Percentiles rank a stretch among this genome's conserved stretches.
phyloP scores from a whole-genome alignment of 2,888 invertebrate species.

The Dynastes maya region DNA sequence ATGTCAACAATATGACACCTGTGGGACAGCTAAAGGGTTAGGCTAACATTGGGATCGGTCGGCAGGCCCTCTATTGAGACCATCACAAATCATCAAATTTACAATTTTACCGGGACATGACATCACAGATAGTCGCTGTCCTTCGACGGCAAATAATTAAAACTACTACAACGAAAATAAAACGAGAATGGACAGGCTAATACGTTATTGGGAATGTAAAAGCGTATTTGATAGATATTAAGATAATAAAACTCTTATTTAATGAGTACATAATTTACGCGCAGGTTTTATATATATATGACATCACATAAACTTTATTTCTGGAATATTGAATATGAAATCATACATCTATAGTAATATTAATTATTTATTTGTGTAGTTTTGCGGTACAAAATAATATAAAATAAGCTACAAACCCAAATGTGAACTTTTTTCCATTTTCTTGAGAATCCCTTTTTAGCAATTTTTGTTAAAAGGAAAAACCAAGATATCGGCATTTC shows the following conservation, averaged over 20 bases:
- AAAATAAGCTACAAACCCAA: no score
- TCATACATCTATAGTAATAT: no score
- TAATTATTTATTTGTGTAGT: no score
- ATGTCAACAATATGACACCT: constrained; percentile 60
- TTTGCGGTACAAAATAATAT: no score
- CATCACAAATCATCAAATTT: constrained; percentile 58
- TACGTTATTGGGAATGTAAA: neutral
- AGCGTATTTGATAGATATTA: neutral
- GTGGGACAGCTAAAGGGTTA: constrained; percentile 59
- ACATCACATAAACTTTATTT: no score
- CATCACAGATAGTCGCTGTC: constrained; percentile 5
- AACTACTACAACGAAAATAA: constrained; percentile 34
- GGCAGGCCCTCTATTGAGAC: constrained; percentile 56
- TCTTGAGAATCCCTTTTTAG: no score
- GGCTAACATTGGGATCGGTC: constrained; percentile 52
- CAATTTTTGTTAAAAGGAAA: no score
- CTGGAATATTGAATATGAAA: neutral
- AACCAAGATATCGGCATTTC: no score
- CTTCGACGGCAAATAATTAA: constrained; percentile 31
- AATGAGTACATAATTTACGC: no score
- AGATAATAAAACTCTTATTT: no score
- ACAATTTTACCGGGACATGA: constrained; percentile 48
- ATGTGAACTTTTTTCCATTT: no score
- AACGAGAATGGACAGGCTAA: neutral
- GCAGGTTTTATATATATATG: no score